Percentiles rank a stretch among this genome's conserved stretches.
These are phyloP conservation scores for Ceraclea dissimilis DNA, from an alignment of 2,888 invertebrate genomes.

Conservation along the genomic window DNA sequence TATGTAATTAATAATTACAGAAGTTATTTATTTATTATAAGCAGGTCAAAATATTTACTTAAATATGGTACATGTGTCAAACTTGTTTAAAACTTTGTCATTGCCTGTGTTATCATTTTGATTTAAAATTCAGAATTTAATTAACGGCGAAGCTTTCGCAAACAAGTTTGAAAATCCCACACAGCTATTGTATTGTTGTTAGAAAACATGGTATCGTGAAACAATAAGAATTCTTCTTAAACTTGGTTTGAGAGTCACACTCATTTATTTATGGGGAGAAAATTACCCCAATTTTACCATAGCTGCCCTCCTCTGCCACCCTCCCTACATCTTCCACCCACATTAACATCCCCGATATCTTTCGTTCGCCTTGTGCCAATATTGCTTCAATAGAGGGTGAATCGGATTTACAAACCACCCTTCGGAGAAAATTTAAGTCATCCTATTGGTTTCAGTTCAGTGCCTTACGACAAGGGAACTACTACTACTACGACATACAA, in stretches of 20 bases:
- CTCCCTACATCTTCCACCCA: not conserved
- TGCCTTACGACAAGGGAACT: not conserved
- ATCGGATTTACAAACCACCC: conserved; percentile 3
- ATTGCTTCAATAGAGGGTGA: conserved; percentile 4
- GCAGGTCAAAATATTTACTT: too few relatives aligned
- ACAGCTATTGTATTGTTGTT: too few relatives aligned
- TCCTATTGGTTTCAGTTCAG: conserved; percentile 9
- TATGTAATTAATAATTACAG: too few relatives aligned
- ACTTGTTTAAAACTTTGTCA: too few relatives aligned
- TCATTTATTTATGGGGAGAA: conserved; percentile 13
- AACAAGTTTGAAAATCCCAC: too few relatives aligned
- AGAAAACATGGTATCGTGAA: too few relatives aligned
- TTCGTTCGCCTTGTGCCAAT: not conserved
- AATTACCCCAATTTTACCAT: conserved; percentile 12
- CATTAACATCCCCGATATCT: not conserved
- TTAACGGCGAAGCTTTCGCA: too few relatives aligned
- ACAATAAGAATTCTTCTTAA: not conserved
- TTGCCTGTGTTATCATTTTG: too few relatives aligned
- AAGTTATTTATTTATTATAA: too few relatives aligned
- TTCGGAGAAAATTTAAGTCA: conserved; percentile 4
- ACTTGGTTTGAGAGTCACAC: conserved; percentile 6
- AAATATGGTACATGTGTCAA: too few relatives aligned
- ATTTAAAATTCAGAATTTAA: too few relatives aligned
- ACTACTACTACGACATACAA: too few relatives aligned
- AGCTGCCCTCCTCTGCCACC: conserved; percentile 1